These are phyloP conservation scores for Dryobota labecula DNA, from an alignment of 2,888 invertebrate genomes.

Conservation along the genomic window DNA sequence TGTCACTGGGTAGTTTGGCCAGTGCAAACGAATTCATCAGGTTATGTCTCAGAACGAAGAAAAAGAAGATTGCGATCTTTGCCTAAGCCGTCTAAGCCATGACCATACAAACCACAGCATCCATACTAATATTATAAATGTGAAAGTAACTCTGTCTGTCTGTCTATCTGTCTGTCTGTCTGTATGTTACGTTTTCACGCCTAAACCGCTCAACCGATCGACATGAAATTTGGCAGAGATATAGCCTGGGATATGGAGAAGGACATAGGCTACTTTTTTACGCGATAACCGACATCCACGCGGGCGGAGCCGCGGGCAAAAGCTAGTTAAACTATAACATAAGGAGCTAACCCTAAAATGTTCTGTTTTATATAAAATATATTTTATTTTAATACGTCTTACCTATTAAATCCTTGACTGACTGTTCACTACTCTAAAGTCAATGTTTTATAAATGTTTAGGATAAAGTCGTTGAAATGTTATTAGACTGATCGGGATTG, in stretches of 20 bases:
- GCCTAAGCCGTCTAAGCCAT: conserved; percentile 13
- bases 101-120: conserved; percentile 11
- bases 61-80: too few relatives aligned
- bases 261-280: too few relatives aligned
- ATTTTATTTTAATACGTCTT: conserved; percentile 63
- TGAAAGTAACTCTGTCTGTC: too few relatives aligned
- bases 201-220: too few relatives aligned
- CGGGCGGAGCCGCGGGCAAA: too few relatives aligned
- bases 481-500: conserved; percentile 52
- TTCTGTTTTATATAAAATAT: conserved; percentile 51
- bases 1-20: background rate
- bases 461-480: conserved; percentile 53
- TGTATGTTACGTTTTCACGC: too few relatives aligned
- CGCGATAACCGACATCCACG: too few relatives aligned
- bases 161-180: too few relatives aligned
- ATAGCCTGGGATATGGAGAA: too few relatives aligned
- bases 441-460: conserved; percentile 68
- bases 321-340: conserved; percentile 18
- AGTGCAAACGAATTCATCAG: background rate
- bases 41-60: background rate
- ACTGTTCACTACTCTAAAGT: conserved; percentile 58
- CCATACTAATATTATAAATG: too few relatives aligned
- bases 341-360: conserved; percentile 38
- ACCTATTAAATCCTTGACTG: conserved; percentile 60
- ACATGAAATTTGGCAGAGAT: too few relatives aligned